Evolutionary conservation across 2,797 vertebrate species (phyloP).

Genomic region (Pipistrellus pygmaeus): DNA sequence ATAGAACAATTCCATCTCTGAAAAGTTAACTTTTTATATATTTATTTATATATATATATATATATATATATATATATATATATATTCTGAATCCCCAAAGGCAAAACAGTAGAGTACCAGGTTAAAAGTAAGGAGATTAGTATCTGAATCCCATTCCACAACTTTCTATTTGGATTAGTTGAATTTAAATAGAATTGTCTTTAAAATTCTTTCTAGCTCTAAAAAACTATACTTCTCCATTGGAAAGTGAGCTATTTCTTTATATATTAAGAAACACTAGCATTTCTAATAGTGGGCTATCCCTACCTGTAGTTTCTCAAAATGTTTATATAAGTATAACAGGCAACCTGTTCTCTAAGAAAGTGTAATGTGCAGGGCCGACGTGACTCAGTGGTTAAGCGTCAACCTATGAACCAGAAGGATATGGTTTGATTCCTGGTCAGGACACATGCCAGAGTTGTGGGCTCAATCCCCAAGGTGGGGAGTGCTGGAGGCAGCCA

Average conservation of each 20-base stretch:
- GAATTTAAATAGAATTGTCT: not conserved
- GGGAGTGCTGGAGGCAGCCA: no score
- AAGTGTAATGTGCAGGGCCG: not conserved
- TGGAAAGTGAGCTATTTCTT: not conserved
- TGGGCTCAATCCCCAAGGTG: no score
- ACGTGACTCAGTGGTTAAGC: no score
- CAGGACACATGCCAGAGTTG: no score
- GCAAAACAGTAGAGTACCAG: not conserved
- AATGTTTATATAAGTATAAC: not conserved
- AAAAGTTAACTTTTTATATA: not conserved
- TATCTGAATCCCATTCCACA: conserved; percentile 8
- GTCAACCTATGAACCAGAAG: no score
- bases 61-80: not conserved
- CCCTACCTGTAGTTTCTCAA: conserved; percentile 38
- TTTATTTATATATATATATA: not conserved
- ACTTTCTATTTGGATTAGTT: not conserved
- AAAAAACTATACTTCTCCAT: not conserved
- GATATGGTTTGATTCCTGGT: no score
- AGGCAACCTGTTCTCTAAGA: not conserved
- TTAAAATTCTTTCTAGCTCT: conserved; percentile 19
- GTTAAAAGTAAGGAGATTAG: not conserved
- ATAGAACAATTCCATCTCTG: not conserved
- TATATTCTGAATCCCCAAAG: not conserved
- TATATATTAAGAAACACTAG: conserved; percentile 59
- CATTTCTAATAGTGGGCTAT: conserved; percentile 2